phyloP scores from a whole-genome alignment of 37 sponge, comb jelly and placozoan species.

The Ianthella basta region DNA sequence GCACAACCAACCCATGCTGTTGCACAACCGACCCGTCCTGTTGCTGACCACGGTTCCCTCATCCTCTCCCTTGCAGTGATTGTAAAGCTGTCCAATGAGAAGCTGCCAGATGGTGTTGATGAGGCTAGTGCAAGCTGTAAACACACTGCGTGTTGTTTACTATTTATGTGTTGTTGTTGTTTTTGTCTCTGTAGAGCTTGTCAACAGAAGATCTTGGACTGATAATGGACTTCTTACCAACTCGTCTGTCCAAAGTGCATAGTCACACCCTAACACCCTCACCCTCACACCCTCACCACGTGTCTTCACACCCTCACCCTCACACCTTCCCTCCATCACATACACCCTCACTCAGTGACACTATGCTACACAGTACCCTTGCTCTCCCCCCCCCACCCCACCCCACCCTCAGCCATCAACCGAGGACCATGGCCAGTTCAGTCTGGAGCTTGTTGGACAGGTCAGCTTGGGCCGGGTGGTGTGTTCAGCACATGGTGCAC shows the following conservation, averaged over 20 bases:
- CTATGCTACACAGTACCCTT: neutral
- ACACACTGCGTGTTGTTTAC: neutral
- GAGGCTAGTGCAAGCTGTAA: slow-evolving; percentile 28
- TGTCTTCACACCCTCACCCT: neutral
- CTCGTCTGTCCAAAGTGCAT: slow-evolving; percentile 57
- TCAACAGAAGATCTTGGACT: slow-evolving; percentile 50
- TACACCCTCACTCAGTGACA: too few relatives aligned
- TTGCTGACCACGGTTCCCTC: neutral
- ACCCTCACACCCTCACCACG: too few relatives aligned
- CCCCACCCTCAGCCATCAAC: neutral
- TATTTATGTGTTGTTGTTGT: neutral
- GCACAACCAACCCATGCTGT: too few relatives aligned
- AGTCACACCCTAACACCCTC: too few relatives aligned
- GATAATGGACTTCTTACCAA: slow-evolving; percentile 68
- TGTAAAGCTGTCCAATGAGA: slow-evolving; percentile 58
- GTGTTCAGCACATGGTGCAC: neutral
- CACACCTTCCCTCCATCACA: too few relatives aligned
- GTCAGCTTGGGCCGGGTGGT: slow-evolving; percentile 7
- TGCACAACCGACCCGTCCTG: neutral
- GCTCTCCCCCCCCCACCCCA: neutral
- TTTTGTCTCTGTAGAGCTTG: slow-evolving; percentile 22
- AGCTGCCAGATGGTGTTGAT: slow-evolving; percentile 22
- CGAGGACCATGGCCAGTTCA: slow-evolving; percentile 45
- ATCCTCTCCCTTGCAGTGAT: slow-evolving; percentile 42
- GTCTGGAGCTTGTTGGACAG: slow-evolving; percentile 82